Conservation (phyloP, 2,888 invertebrate genomes). For the Lamellibrachia satsuma region DNA sequence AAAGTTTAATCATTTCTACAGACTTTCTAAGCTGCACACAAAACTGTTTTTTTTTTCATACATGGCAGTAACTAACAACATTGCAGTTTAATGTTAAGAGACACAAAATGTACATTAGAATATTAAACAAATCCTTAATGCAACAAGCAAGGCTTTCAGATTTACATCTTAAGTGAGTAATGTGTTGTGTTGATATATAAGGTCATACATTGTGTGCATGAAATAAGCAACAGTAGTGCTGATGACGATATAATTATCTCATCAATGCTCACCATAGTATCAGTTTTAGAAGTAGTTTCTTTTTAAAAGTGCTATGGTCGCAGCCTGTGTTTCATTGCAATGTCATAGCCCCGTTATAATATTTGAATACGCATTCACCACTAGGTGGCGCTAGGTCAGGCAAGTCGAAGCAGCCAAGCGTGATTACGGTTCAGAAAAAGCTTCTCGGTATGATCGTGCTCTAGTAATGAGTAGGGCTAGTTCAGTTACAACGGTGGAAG, state of each 20-base stretch:
- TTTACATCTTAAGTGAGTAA: too few relatives aligned
- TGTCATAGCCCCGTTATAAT: neutral
- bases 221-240: too few relatives aligned
- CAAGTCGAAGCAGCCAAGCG: conserved; percentile 5
- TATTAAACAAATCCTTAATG: too few relatives aligned
- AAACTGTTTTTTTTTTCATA: too few relatives aligned
- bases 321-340: neutral
- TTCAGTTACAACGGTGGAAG: neutral
- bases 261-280: neutral
- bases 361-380: neutral
- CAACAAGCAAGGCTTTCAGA: too few relatives aligned
- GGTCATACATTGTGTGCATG: too few relatives aligned
- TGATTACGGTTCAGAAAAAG: neutral
- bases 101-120: too few relatives aligned
- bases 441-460: neutral
- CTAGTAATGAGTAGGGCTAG: neutral
- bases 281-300: neutral
- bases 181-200: too few relatives aligned
- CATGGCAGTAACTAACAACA: too few relatives aligned
- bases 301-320: neutral
- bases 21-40: too few relatives aligned
- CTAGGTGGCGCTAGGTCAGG: conserved; percentile 9
- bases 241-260: neutral
- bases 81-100: too few relatives aligned
- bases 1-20: too few relatives aligned